Base-by-base conservation (phyloP, 1,140 invertebrate genomes). In the Bombus waltoni region DNA sequence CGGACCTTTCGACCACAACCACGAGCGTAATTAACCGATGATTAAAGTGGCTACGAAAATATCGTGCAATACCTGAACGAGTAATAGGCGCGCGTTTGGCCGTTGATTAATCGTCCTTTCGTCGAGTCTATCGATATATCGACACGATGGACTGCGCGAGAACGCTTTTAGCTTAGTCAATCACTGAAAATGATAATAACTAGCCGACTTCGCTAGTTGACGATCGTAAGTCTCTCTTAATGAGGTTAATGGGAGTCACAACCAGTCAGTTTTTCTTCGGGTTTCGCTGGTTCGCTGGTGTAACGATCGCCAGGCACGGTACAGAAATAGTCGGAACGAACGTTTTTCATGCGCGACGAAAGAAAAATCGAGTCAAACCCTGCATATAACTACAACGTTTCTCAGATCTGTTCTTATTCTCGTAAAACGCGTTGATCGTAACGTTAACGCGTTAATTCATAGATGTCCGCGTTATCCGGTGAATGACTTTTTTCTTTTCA, bases 181-280 rank as follows among this genome's bases (percentile, higher is more conserved):
- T 47, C 59, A 44, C 9, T 78, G 76, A 78, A 88, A 88, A 89
- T 88, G 79, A 88, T 78, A 89, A 81, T 88, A 81, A 85, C 72
- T 40, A 47, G 57, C 59, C 75, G 68, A 28, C 57, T n/a, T 44
- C 28, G 28, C 71, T 35, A 66, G 42, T 68, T 35, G 66, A 18
- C 74, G 32, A 70, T 83, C 84, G 65, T 77, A 66, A 73, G 78
- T 90, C 89, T 87, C 89, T 90, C 89, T 44, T 35, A 90, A 90
- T 53, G 81, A 90, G 89, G 89, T 90, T 79, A 90, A 90, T 89
- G 38, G 44, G 62, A 90, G 68, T 87, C 88, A 68, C 38, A 71
- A 62, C 72, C 13, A 81, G 81, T 84, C 76, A 65, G 88, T 89
- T 89, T 90, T 90, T 87, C 88, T 83, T 47, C 25, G 28, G 68